phyloP scores from a whole-genome alignment of 2,113 vertebrate species.

The Melanerpes formicivorus region DNA sequence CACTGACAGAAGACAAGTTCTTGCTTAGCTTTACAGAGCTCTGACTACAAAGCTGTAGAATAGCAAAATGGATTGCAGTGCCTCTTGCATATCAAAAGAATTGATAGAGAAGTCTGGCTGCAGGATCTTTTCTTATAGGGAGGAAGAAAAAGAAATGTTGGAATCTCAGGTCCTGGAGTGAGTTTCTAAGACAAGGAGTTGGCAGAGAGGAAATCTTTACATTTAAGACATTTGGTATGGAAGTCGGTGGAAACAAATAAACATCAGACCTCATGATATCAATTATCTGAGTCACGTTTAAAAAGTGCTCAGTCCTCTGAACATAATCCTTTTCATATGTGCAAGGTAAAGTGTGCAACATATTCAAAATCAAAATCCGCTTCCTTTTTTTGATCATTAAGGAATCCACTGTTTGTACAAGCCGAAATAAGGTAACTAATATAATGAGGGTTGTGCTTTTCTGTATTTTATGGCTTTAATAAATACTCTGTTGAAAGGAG shows the following conservation, averaged over 20 bases:
- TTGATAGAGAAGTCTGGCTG: not conserved
- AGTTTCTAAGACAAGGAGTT: not conserved
- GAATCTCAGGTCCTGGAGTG: not conserved
- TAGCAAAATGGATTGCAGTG: not conserved
- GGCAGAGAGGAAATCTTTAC: not conserved
- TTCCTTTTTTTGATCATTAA: constrained; percentile 3
- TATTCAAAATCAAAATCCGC: constrained; percentile 4
- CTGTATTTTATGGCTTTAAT: not conserved
- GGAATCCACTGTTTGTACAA: not conserved
- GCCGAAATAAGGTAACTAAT: not conserved
- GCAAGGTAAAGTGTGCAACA: not conserved
- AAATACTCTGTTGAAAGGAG: not conserved
- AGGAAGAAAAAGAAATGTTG: not conserved
- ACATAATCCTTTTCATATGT: constrained; percentile 2
- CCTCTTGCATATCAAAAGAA: not conserved
- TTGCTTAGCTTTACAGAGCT: not conserved
- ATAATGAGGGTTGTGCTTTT: not conserved
- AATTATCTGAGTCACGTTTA: not conserved
- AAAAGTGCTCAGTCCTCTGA: not conserved
- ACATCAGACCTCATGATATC: not conserved
- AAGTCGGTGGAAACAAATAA: not conserved
- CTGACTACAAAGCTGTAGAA: not conserved
- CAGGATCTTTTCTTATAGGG: not conserved
- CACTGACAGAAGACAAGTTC: not conserved
- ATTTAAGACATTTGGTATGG: not conserved